Conservation (phyloP, 2,888 invertebrate species). For the Coleophora deauratella region DNA sequence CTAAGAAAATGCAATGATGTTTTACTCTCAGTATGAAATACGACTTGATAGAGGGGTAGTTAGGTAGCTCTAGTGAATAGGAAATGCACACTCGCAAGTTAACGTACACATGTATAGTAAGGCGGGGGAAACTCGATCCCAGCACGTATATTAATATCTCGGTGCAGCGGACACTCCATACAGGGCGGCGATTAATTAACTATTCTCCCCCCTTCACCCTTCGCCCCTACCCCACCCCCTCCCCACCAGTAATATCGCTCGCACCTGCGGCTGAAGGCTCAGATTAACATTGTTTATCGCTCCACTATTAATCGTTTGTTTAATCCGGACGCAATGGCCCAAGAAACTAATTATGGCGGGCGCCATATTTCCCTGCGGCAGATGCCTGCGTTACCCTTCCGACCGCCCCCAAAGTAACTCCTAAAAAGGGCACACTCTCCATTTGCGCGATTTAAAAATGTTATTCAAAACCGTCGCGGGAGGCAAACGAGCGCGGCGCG, state of each 20-base stretch:
- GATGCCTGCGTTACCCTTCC: slow-evolving; percentile 6
- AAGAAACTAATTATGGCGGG: slow-evolving; percentile 46
- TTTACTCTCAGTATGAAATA: too few relatives aligned
- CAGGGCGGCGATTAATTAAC: neutral
- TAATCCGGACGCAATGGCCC: slow-evolving; percentile 47
- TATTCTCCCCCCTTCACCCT: neutral
- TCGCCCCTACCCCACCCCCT: neutral
- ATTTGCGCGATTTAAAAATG: slow-evolving; percentile 69
- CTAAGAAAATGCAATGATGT: too few relatives aligned
- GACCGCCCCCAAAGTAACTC: slow-evolving; percentile 43
- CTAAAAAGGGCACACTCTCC: slow-evolving; percentile 58
- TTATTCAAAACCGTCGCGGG: slow-evolving; percentile 64
- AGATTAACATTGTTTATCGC: slow-evolving; percentile 60
- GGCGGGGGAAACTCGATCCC: too few relatives aligned
- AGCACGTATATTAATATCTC: neutral
- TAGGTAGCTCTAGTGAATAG: too few relatives aligned
- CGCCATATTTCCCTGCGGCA: slow-evolving; percentile 16
- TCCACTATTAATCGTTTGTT: slow-evolving; percentile 52
- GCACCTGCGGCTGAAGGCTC: slow-evolving; percentile 59
- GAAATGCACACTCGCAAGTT: too few relatives aligned
- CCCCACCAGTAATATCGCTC: neutral
- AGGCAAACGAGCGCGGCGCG: slow-evolving; percentile 57
- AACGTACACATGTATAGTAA: too few relatives aligned
- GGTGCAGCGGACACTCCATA: neutral
- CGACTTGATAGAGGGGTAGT: too few relatives aligned